Base-by-base conservation (phyloP, 1,140 invertebrate species). In the Pomacea maculata region DNA sequence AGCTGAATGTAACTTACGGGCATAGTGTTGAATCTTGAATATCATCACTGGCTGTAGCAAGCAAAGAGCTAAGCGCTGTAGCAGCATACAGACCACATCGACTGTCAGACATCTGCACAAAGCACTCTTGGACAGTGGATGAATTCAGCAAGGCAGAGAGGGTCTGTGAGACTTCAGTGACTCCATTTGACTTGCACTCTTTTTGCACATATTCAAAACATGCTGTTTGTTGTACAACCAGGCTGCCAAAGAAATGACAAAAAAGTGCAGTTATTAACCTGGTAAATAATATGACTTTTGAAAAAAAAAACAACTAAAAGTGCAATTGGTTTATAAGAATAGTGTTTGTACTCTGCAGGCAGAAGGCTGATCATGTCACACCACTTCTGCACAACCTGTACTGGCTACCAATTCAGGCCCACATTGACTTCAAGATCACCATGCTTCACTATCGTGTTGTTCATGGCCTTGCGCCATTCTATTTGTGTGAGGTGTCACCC, bases 11-110 rank as follows among this genome's bases (percentile, higher is more conserved):
- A 72, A 78, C 77, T 68, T n/a, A 78, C 77, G 54, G 45, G 77
- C 77, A 78, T 8, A 78, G 29, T 15, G 68, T 52, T n/a, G 57
- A 57, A 21, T 57, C 54, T 11, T 2, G 17, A 29, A 29, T 12
- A 15, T 14, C 21, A 14, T 55, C 29, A 54, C 52, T 57, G 45
- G 57, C 45, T 55, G 29, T 75, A n/a, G 52, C 34, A 12, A 70
- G 3, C 21, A 78, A 45, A 3, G 67, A 78, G 67, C 29, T 54
- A 21, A 78, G 77, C 0, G 52, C 65, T 12, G 77, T 52, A 65
- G 70, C 77, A 8, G 77, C 77, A 54, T 78, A 78, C 1, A 78
- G 65, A 29, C 77, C 77, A 54, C 77, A 78, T 14, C 65, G 65
- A 57, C 77, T 78, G 65, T 78, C 77, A 9, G 77, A 70, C 77